Evolutionary conservation across 2,113 vertebrate species (phyloP), one percentile per base, ranked within the genome.

Genomic region (Coptodon bakossiorum): DNA sequence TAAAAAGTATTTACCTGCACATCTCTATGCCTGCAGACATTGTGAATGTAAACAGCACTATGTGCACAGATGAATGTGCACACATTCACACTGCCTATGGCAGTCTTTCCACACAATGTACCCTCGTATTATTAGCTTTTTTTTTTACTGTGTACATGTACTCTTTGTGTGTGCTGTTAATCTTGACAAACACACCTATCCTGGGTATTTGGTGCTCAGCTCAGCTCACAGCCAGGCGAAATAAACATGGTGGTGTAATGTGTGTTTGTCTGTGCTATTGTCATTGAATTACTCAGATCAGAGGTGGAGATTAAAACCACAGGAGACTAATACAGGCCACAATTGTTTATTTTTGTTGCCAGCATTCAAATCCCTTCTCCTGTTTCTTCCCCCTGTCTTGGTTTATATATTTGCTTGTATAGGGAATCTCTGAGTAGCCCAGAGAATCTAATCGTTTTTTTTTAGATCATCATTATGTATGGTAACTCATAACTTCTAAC

Each of bases 331-430:
- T 68, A 31, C 36, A 82, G 81, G 36, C 59, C 19, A 29, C 16
- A 57, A 22, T n/a, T 34, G 82, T 90, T 92, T 92, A 92, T 93
- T 93, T 94, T 79, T 17, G 5, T 80, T 89, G 86, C 68, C 73
- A 59, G 57, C 57, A 89, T 89, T 89, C 73, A 83, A 78, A 81
- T 56, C 53, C 85, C 43, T 90, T 29, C 66, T 88, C 56, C 29
- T 45, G 7, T 78, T 16, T 45, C 68, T 71, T 4, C 56, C 63
- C 52, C 80, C 22, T 12, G 16, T 68, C 36, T 86, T n/a, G 19
- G 43, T 53, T 81, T 89, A 43, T 45, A 29, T 57, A 10, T 27
- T 19, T 40, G 45, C 29, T 27, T 52, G 11, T 34, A 83, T 59
- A 81, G 29, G 34, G 12, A 12, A 34, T 71, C 50, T 78, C 45